Evolutionary conservation across 2,797 vertebrate species (phyloP), one percentile per base, ranked within the genome.

Genomic region (Coranthus polyacanthus): DNA sequence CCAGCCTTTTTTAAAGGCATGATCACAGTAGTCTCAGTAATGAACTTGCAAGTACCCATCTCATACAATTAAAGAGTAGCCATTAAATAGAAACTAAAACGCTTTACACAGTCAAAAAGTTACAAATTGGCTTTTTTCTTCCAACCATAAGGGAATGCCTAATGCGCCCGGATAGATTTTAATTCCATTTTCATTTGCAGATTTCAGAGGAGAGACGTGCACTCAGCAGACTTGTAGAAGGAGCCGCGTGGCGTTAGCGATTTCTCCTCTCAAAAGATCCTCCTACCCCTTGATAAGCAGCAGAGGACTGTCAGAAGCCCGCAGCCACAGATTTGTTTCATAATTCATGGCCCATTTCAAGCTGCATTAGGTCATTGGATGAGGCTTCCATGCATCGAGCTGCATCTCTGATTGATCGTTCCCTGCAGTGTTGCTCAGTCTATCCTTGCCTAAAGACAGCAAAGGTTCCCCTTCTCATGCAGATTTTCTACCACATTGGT

Each of bases 321-420:
- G 18, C 39, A 52, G 67, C 59, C 50, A 43, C 52, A 76, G 68
- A 84, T 89, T 81, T 69, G 66, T 88, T 91, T 88, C 69, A 88
- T 89, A 83, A 92, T 89, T 90, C 79, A 88, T 70, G 69, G 41
- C 55, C 56, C 70, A 63, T 75, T 88, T 84, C 57, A 53, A 64
- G 68, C 50, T 5, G 12, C 36, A 21, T 79, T 51, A 82, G 83
- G 75, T 88, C 68, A 74, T 58, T 75, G 64, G 67, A 69, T 84
- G 63, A 88, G 79, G 45, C 59, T 68, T 67, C 54, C 32, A 56
- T 6, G 36, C 72, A 75, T 86, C 17, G 47, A 88, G 65, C 78
- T 4, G 22, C 12, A 12, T 12, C 5, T 68, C 67, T 75, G 87
- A 90, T 87, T 78, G 80, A 86, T 90, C 58, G 53, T 61, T 51